Evolutionary conservation across 2,113 vertebrate species (phyloP), one percentile per base, ranked within the genome.

Genomic region (Raja brachyura): DNA sequence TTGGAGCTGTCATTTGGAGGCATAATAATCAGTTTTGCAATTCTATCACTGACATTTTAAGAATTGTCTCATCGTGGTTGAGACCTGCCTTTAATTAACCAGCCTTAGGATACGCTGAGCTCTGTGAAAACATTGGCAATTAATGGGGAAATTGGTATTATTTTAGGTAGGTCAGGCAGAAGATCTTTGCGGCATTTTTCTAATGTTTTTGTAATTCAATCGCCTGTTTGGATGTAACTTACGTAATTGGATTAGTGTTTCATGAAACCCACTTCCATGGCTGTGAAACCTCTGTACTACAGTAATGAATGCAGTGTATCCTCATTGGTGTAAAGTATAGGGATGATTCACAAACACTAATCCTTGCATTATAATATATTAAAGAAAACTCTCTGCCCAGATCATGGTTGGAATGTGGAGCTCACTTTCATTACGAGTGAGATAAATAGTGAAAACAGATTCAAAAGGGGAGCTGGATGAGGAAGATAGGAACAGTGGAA

Each of bases 1-100:
- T 31, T 18, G 6, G 4, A 63, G n/a, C 83, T 63, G 28, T 31
- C 83, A 66, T 61, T 88, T 59, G 63, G 59, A 88, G 83, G 13
- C 63, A 13, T 88, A 88, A 63, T 88, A 63, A n/a, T n/a, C n/a
- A 63, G 83, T 66, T 63, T 85, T 33, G 83, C 59, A 88, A 88
- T 63, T 88, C 56, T 31, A 16, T 88, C 83, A 63, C 59, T n/a
- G 31, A 88, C 56, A 63, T 88, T 88, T 63, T 88, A 66, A 88
- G 28, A 33, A 63, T 28, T 63, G n/a, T 3, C 59, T 61, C 22
- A 59, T 56, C 59, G 81, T 85, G 10, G 56, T 25, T 31, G 59
- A 31, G 59, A 31, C 22, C 5, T 61, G 25, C 11, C n/a, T 59
- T 28, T 20, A 63, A 88, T 86, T 88, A 88, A 63, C 59, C 59